Evolutionary conservation across 2,797 vertebrate genomes (phyloP), one percentile per base, ranked within the genome.

Genomic region (Catamblyrhynchus diadema): DNA sequence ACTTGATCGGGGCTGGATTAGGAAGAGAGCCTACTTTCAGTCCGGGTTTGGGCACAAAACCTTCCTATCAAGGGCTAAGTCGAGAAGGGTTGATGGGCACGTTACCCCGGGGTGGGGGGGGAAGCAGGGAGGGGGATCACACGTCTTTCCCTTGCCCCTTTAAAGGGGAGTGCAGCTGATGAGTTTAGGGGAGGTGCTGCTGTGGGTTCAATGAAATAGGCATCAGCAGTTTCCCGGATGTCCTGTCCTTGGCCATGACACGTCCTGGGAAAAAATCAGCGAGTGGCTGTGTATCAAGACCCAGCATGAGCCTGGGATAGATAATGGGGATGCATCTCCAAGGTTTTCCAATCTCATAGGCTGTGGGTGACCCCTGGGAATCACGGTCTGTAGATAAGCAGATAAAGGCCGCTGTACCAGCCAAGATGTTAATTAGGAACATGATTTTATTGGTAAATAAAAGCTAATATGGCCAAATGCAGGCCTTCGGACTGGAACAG

Each of bases 151-250:
- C 6, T 8, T 3, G 3, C 7, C 4, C 6, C 4, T 15, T 6
- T 1, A 10, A 39, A 10, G 6, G 24, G 12, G 2, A 10, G 39
- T 8, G n/a, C 1, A 16, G 30, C 4, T 15, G 1, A 1, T 5
- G 4, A 11, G 3, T 9, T 25, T 13, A 3, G 3, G 18, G 22
- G n/a, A 4, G 18, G 39, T 23, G 10, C 12, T 41, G 28, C 17
- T 9, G 21, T 22, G 33, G 10, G 1, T 33, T 12, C 5, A 8
- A 1, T 39, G 3, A 24, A 37, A 10, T 0, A 0, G 9, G 8
- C 6, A 1, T 4, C 3, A 32, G 57, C 10, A 6, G 22, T 2
- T n/a, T 2, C 5, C 6, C 4, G 3, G 3, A 0, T 23, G 13
- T 17, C 4, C 24, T 6, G 15, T 16, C 23, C 4, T 4, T 10